Percentiles rank a stretch among this genome's conserved stretches.
These are phyloP conservation scores for Myotis pilosus DNA, from an alignment of 2,797 vertebrate species.

Conservation along the genomic window DNA sequence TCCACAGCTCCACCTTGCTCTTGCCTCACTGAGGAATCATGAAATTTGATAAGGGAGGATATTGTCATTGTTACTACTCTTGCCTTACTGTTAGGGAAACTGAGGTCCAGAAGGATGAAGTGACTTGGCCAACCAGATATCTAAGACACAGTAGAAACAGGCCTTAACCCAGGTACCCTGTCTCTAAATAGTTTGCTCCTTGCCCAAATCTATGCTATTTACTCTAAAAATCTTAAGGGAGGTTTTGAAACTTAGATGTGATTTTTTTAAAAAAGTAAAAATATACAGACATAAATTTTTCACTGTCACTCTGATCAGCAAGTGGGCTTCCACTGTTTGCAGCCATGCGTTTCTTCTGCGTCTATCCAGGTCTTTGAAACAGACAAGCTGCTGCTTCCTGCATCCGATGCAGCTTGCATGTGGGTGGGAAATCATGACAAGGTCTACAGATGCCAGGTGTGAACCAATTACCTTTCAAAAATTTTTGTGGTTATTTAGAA, in stretches of 20 bases:
- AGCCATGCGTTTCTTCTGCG: neutral
- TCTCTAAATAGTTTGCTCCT: neutral
- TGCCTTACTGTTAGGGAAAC: neutral
- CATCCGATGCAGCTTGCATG: neutral
- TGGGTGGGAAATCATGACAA: neutral
- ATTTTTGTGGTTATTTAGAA: slow-evolving; percentile 45
- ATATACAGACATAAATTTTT: neutral
- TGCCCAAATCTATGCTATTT: neutral
- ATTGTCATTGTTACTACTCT: neutral
- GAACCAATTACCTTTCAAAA: neutral
- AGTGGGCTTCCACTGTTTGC: neutral
- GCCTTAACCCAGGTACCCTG: neutral
- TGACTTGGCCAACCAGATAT: neutral
- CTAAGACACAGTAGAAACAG: neutral
- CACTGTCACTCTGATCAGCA: neutral
- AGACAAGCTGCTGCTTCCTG: neutral
- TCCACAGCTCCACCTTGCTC: neutral
- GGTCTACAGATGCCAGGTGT: neutral
- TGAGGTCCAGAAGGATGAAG: neutral
- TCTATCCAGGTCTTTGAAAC: neutral
- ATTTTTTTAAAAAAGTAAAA: neutral
- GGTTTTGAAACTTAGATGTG: neutral
- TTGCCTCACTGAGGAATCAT: neutral
- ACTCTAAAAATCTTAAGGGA: neutral
- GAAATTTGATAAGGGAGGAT: neutral